Conservation (phyloP, 2,113 vertebrate species). For the Forbesichthys papilliferus region DNA sequence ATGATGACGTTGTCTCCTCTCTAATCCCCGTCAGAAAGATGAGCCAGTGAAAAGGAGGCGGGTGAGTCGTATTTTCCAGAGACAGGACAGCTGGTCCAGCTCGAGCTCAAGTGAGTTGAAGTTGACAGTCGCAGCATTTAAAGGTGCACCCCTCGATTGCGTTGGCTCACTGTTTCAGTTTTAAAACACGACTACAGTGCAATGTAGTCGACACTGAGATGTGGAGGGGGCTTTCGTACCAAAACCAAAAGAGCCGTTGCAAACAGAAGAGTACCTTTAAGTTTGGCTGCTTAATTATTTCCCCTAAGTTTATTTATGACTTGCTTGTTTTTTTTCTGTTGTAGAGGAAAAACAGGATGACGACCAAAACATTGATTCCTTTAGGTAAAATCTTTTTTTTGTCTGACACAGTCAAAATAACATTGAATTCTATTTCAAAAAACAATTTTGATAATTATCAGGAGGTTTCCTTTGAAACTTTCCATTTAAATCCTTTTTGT, state of each 20-base stretch:
- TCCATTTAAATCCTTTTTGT: too few relatives aligned
- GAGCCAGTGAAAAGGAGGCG: slow-evolving; percentile 49
- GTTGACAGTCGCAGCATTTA: neutral
- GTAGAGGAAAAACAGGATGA: slow-evolving; percentile 64
- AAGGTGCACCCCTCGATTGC: too few relatives aligned
- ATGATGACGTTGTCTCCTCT: neutral
- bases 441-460: too few relatives aligned
- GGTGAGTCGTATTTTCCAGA: slow-evolving; percentile 52
- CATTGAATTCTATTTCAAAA: too few relatives aligned
- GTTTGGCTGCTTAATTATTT: neutral
- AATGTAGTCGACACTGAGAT: too few relatives aligned
- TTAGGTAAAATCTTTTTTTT: slow-evolving; percentile 46
- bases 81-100: slow-evolving; percentile 76
- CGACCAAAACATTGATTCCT: slow-evolving; percentile 48
- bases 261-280: too few relatives aligned
- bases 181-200: too few relatives aligned
- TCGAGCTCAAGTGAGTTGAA: slow-evolving; percentile 56
- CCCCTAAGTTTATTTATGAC: slow-evolving; percentile 1
- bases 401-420: neutral
- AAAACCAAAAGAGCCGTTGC: too few relatives aligned
- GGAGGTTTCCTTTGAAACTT: too few relatives aligned
- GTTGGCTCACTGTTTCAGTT: too few relatives aligned
- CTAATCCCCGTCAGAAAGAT: slow-evolving; percentile 58
- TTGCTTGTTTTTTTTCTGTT: slow-evolving; percentile 27
- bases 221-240: too few relatives aligned